Evolutionary conservation across 2,797 vertebrate species (phyloP), one percentile per base, ranked within the genome.

Genomic region (Nannoperca obscura): DNA sequence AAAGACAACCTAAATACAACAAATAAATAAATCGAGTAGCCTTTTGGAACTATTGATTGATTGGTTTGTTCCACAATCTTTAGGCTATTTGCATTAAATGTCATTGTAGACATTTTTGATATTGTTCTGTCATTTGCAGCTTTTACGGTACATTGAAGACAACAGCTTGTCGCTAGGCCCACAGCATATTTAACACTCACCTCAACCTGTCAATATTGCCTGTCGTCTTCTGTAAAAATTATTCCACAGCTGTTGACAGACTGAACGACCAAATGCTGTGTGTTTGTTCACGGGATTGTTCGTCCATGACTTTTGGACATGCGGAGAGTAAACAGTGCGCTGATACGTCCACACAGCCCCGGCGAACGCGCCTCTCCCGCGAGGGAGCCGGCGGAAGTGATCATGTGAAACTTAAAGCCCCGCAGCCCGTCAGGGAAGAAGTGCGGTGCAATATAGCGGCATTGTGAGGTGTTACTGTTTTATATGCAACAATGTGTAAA

Each of bases 251-350:
- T 12, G 57, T 49, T n/a, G 53, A 53, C 71, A 50, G 34, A 32
- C 59, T 15, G 52, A n/a, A 19, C 20, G 47, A 63, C 36, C 70
- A 64, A 34, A 59, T 9, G 47, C 10, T 4, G 75, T n/a, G 4
- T 78, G 82, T 89, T 89, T 91, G 91, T 6, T 74, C 62, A 38
- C 22, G 53, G 58, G 30, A 34, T 1, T 36, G 24, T 50, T 67
- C 74, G 63, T 82, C 80, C 91, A 88, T 91, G 92, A 92, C 93
- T 92, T 91, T 92, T 89, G 91, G 83, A 89, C 89, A 34, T 24
- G 80, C 36, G 55, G 10, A 80, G 52, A 86, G 76, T 73, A 70
- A 82, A 87, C 70, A 82, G 30, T 27, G 15, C 32, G 27, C 24
- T 0, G 19, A 36, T 14, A 27, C 60, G 36, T 24, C 38, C 8